These are phyloP conservation scores for Drosophila rhopaloa DNA, from an alignment of 1,140 invertebrate genomes.

Conservation along the genomic window DNA sequence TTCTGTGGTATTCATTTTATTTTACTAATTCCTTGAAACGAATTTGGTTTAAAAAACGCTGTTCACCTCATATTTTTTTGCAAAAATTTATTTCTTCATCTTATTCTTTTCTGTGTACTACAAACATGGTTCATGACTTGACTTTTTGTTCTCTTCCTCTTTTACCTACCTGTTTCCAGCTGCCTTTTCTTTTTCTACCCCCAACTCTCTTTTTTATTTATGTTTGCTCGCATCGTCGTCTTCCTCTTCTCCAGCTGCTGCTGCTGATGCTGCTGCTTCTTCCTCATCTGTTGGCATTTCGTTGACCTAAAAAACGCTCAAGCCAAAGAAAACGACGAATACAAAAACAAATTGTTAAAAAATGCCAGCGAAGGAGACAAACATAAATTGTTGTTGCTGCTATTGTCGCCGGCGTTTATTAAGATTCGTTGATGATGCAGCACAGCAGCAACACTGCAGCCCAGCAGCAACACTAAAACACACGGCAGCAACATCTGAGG, in stretches of 20 bases:
- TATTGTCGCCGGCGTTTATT: constrained; percentile 67
- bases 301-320: constrained; percentile 82
- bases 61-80: no score
- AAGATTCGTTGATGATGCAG: constrained; percentile 60
- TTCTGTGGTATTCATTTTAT: no score
- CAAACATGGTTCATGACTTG: constrained; percentile 63
- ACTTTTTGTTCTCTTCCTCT: constrained; percentile 61
- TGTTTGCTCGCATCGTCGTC: constrained; percentile 75
- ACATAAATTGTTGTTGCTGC: constrained; percentile 66
- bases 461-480: constrained; percentile 24
- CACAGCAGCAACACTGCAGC: constrained; percentile 11
- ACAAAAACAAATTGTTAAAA: constrained; percentile 34
- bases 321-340: constrained; percentile 58
- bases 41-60: no score
- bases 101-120: background rate
- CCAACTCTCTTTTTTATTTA: constrained; percentile 51
- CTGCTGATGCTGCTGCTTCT: constrained; percentile 45
- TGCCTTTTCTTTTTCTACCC: background rate
- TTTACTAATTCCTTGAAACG: no score
- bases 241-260: constrained; percentile 35
- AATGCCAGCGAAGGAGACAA: constrained; percentile 39
- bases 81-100: no score
- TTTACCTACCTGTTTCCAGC: constrained; percentile 54
- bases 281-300: constrained; percentile 66
- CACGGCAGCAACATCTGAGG: constrained; percentile 32